Conservation (phyloP, 1,140 invertebrate genomes). For the Pseudomyrmex concolor region DNA sequence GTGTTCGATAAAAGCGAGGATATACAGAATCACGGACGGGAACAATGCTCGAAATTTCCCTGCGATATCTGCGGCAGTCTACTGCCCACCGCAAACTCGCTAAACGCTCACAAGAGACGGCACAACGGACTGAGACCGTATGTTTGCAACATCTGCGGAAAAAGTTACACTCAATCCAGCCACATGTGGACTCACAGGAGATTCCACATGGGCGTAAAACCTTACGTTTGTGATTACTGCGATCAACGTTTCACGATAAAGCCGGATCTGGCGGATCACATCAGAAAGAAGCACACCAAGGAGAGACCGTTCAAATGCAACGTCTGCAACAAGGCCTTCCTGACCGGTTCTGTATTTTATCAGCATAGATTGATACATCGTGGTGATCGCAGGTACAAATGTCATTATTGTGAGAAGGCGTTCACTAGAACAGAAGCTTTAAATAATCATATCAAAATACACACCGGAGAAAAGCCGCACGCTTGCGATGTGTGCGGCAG, state of each 20-base stretch:
- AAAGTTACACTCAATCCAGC: constrained; percentile 87
- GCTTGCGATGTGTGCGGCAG: constrained; percentile 88
- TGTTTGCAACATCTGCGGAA: constrained; percentile 86
- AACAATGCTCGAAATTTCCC: constrained; percentile 71
- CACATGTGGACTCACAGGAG: constrained; percentile 87
- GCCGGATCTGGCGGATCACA: constrained; percentile 89
- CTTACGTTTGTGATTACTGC: constrained; percentile 87
- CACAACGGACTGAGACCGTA: constrained; percentile 85
- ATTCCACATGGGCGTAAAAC: constrained; percentile 87
- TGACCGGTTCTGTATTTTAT: constrained; percentile 90
- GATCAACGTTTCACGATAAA: constrained; percentile 88
- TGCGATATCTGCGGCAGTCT: constrained; percentile 73
- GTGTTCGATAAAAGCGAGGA: constrained; percentile 78
- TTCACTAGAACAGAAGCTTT: constrained; percentile 87
- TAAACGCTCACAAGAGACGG: constrained; percentile 81
- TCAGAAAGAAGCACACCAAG: constrained; percentile 88
- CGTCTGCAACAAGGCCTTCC: constrained; percentile 90
- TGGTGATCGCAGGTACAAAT: constrained; percentile 92
- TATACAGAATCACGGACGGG: constrained; percentile 83
- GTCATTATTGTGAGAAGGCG: constrained; percentile 87
- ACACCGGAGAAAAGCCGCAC: constrained; percentile 90
- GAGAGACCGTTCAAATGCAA: constrained; percentile 90
- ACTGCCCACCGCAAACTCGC: constrained; percentile 80
- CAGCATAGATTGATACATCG: constrained; percentile 92
- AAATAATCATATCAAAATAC: constrained; percentile 88